A percentile compares a stretch with the other conserved stretches of the same genome.
Evolutionary conservation across 2,113 vertebrate species (phyloP).

Genomic region (Peucedramus taeniatus): DNA sequence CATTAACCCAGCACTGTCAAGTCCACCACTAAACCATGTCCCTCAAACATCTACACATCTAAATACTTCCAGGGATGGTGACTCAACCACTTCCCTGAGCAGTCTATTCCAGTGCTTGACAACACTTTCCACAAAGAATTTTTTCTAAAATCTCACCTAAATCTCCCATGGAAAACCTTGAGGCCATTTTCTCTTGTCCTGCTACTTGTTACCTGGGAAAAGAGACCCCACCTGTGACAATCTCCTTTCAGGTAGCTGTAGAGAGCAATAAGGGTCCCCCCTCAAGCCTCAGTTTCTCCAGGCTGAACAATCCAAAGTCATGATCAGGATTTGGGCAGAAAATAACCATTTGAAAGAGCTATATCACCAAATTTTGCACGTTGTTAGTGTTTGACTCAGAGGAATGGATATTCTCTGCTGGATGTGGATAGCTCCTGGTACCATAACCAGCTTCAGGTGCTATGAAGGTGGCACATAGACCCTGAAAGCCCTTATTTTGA

Average conservation of each 20-base stretch:
- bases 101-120: neutral
- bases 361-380: neutral
- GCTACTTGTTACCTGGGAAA: neutral
- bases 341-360: neutral
- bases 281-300: neutral
- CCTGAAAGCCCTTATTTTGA: neutral
- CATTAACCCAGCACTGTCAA: neutral
- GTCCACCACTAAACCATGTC: neutral
- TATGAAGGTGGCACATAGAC: neutral
- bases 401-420: neutral
- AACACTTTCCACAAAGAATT: fast-evolving
- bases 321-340: neutral
- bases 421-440: neutral
- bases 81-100: neutral
- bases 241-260: neutral
- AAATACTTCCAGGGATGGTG: neutral
- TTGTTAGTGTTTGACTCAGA: neutral
- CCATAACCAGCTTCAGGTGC: neutral
- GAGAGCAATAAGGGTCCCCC: neutral
- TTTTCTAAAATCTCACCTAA: neutral
- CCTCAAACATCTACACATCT: neutral
- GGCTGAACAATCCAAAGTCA: neutral
- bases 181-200: neutral
- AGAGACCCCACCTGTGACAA: neutral
- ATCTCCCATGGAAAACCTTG: neutral